Evolutionary conservation across 2,797 vertebrate genomes (phyloP).

Genomic region (Simalia tracyae): DNA sequence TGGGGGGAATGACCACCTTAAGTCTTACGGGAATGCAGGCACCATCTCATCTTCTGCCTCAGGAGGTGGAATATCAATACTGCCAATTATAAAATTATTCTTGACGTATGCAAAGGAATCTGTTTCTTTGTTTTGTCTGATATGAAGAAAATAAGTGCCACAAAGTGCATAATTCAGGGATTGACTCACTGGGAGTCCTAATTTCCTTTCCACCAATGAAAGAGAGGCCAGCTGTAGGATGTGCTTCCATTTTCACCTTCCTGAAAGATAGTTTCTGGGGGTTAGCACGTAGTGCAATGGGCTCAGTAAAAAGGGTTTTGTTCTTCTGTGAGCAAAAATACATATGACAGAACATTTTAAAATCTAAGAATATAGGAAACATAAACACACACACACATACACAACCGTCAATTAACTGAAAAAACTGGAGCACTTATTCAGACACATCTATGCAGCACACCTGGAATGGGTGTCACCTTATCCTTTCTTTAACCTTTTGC

Average conservation of each 20-base stretch:
- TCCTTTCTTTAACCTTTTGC: conserved; percentile 37
- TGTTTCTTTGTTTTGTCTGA: not conserved
- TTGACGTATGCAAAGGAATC: not conserved
- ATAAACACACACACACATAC: not conserved
- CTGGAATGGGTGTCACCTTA: conserved; percentile 24
- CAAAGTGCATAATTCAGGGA: not conserved
- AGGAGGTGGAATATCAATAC: not conserved
- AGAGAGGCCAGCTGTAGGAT: not conserved
- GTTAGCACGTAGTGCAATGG: not conserved
- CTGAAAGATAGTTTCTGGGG: not conserved
- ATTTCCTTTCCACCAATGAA: not conserved
- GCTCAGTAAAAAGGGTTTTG: not conserved
- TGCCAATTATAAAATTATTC: not conserved
- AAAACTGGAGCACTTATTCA: not conserved
- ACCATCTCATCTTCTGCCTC: not conserved
- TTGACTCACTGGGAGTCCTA: not conserved
- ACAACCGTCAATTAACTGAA: not conserved
- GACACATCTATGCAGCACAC: not conserved
- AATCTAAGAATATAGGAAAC: not conserved
- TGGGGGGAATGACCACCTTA: not conserved
- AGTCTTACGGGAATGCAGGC: not conserved
- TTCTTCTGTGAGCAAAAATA: not conserved
- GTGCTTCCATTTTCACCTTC: not conserved
- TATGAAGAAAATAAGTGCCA: not conserved
- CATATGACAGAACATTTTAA: not conserved